phyloP scores from a whole-genome alignment of 2,797 vertebrate species.

The Notolepis coatsorum region DNA sequence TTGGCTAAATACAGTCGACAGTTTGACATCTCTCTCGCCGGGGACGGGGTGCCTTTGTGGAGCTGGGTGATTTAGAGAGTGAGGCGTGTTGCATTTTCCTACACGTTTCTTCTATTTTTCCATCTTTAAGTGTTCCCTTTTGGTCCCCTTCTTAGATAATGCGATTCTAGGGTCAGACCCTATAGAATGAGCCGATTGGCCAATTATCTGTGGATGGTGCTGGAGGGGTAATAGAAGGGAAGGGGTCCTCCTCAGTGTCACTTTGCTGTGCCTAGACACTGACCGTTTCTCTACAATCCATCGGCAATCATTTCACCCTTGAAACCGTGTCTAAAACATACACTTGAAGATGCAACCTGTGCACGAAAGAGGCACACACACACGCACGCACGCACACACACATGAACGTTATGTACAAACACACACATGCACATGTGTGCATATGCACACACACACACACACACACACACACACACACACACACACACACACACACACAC shows the following conservation, averaged over 20 bases:
- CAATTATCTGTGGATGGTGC: too few relatives aligned
- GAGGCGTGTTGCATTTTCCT: slow-evolving; percentile 22
- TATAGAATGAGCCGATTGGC: too few relatives aligned
- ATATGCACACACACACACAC: slow-evolving; percentile 14
- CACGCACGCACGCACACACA: background rate
- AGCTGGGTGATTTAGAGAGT: background rate
- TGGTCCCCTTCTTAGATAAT: slow-evolving; percentile 21
- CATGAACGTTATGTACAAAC: too few relatives aligned
- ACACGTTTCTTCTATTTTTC: slow-evolving; percentile 43
- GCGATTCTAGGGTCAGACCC: background rate
- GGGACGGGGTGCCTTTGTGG: slow-evolving; percentile 9
- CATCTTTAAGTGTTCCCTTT: slow-evolving; percentile 40
- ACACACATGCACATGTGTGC: slow-evolving; percentile 32
- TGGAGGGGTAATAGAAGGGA: slow-evolving; percentile 11
- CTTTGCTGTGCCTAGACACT: background rate
- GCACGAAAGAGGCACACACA: slow-evolving; percentile 27
- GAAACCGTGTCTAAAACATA: slow-evolving; percentile 36
- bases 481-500: too few relatives aligned
- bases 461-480: slow-evolving; percentile 3
- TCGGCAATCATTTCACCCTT: slow-evolving; percentile 40
- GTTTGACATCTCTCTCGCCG: slow-evolving; percentile 56
- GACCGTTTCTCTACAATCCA: slow-evolving; percentile 22
- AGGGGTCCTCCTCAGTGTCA: background rate
- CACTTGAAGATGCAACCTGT: slow-evolving; percentile 28
- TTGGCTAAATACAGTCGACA: slow-evolving; percentile 59